These are phyloP conservation scores for Eospalax fontanierii DNA, from an alignment of 2,797 vertebrate species.

Conservation along the genomic window DNA sequence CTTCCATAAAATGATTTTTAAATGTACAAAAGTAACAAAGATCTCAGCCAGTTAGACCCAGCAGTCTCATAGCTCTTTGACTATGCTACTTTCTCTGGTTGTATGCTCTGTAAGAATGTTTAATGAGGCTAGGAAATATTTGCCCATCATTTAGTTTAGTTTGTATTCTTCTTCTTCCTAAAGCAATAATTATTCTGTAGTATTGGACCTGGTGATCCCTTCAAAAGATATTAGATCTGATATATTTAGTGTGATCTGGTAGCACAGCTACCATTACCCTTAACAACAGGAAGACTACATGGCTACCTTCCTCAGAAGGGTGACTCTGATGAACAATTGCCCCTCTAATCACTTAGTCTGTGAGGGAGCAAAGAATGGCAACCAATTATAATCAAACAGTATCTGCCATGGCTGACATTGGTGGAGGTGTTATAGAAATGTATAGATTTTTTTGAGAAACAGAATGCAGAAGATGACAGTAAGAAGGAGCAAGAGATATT, in stretches of 20 bases:
- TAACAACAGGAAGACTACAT: neutral
- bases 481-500: neutral
- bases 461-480: slow-evolving; percentile 19
- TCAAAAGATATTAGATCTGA: slow-evolving; percentile 2
- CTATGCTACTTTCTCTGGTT: neutral
- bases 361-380: neutral
- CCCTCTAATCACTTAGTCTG: neutral
- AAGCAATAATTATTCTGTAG: neutral
- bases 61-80: neutral
- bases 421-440: neutral
- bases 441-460: neutral
- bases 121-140: neutral
- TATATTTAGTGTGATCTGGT: neutral
- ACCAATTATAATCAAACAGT: slow-evolving; percentile 20
- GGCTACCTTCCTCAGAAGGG: neutral
- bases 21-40: neutral
- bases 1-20: neutral
- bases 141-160: neutral
- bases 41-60: neutral
- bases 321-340: neutral
- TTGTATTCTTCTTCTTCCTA: neutral
- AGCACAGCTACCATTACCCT: neutral
- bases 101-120: neutral
- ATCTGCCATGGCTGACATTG: neutral
- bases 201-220: neutral